Evolutionary conservation across 2,797 vertebrate species (phyloP).

Genomic region (Trachops cirrhosus): DNA sequence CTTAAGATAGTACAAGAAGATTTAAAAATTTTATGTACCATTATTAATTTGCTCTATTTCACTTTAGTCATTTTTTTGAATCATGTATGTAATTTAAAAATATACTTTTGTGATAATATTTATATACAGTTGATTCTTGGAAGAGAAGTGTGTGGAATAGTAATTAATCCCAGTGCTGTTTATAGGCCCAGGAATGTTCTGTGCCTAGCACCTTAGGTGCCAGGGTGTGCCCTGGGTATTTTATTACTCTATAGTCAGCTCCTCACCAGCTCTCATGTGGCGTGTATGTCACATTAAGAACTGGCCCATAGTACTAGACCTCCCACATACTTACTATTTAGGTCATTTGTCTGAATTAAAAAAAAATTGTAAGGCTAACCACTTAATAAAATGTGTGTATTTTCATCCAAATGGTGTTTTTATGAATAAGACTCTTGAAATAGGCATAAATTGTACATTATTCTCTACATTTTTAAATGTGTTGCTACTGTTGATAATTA

Average conservation of each 20-base stretch:
- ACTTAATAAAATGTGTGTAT: slow-evolving; percentile 66
- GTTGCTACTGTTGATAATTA: slow-evolving; percentile 70
- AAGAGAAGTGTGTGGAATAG: background rate
- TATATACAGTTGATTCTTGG: slow-evolving; percentile 35
- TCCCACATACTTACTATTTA: slow-evolving; percentile 58
- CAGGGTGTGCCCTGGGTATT: background rate
- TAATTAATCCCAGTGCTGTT: slow-evolving; percentile 4
- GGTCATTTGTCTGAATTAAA: slow-evolving; percentile 64
- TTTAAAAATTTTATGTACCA: background rate
- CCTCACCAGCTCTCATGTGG: background rate
- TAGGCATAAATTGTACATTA: slow-evolving; percentile 70
- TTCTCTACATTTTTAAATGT: slow-evolving; percentile 69
- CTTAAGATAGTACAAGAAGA: background rate
- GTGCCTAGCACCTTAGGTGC: background rate
- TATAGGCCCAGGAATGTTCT: background rate
- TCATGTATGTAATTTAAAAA: slow-evolving; percentile 21
- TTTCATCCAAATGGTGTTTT: slow-evolving; percentile 69
- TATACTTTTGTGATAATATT: slow-evolving; percentile 23
- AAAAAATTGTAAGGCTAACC: slow-evolving; percentile 36
- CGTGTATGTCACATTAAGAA: background rate
- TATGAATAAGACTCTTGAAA: slow-evolving; percentile 67
- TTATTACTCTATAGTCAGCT: slow-evolving; percentile 13
- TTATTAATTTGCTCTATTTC: slow-evolving; percentile 40
- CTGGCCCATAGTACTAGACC: background rate
- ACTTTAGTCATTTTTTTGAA: slow-evolving; percentile 31